A percentile compares a stretch with the other conserved stretches of the same genome.
phyloP scores from a whole-genome alignment of 2,797 vertebrate species.

The Microcaecilia unicolor region DNA sequence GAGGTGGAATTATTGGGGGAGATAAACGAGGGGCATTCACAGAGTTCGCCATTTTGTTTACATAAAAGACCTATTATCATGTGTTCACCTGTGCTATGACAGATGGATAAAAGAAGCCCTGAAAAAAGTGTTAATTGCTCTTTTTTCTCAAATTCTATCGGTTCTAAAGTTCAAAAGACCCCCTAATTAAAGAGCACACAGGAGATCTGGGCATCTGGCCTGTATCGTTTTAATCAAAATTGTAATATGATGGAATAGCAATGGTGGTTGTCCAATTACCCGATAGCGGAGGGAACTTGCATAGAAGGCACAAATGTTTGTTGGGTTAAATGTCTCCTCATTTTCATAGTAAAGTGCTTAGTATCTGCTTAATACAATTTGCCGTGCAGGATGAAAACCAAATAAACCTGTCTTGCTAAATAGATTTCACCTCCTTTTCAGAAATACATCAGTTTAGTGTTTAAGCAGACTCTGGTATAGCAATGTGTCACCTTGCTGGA shows the following conservation, averaged over 20 bases:
- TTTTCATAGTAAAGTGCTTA: constrained; percentile 20
- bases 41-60: constrained; percentile 30
- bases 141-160: constrained; percentile 52
- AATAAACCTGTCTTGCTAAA: no score
- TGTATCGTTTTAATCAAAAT: constrained; percentile 61
- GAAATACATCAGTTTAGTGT: no score
- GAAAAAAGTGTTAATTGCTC: constrained; percentile 67
- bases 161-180: constrained; percentile 61
- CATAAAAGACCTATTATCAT: constrained; percentile 31
- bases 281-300: constrained; percentile 34
- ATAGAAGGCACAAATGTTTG: constrained; percentile 29
- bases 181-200: constrained; percentile 73
- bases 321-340: constrained; percentile 27
- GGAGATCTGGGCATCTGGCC: constrained; percentile 70
- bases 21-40: constrained; percentile 9
- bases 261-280: constrained; percentile 27
- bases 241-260: constrained; percentile 49
- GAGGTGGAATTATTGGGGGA: constrained; percentile 13
- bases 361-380: constrained; percentile 8
- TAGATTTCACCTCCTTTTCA: no score
- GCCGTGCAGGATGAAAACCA: rapidly evolving
- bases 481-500: no score
- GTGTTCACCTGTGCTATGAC: constrained; percentile 60
- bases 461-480: no score
- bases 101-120: constrained; percentile 57